Base-by-base conservation (phyloP, 53 echinoderm and acorn worm genomes). In the Paelopatides confundens region DNA sequence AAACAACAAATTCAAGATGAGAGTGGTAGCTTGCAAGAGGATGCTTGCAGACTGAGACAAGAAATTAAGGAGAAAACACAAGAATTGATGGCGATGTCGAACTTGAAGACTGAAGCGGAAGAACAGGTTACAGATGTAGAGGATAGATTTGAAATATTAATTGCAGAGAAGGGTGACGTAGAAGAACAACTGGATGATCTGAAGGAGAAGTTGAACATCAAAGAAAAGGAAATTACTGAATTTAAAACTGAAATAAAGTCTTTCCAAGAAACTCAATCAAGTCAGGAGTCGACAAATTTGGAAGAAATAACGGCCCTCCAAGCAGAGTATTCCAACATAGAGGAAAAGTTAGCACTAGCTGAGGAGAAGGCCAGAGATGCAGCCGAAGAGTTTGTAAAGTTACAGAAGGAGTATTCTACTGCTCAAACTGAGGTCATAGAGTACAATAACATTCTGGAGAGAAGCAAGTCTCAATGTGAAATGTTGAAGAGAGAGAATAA, bases 281-380 rank as follows among this genome's bases (percentile, higher is more conserved):
- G 65, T 49, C 74, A 85, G 77, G 90, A 85, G 26, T 62, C 64
- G 34, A 85, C 35, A 52, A 43, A 64, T 14, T 63, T 76, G 54
- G 90, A 90, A 50, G 91, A 91, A 82, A 82, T 91, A 9, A 82
- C 87, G 32, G 87, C 91, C 14, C 91, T 91, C 12, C 68, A 69
- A 43, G 31, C 91, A 69, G 87, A 91, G 37, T 18, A 82, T 35
- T 51, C 82, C 30, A 87, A 91, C 62, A 52, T 79, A n/a, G 82
- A 91, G 52, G 84, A 63, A 65, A 69, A 71, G 37, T 48, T 91
- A 26, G 47, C 29, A 12, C 14, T 69, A 37, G 38, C 54, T 6
- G 48, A 81, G 30, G 63, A 62, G 26, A 62, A 70, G 3, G 24
- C 85, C 23, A 46, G n/a, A n/a, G 26, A 31, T 35, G 3, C 79